Base-by-base conservation (phyloP, 2,888 invertebrate genomes). In the Hyalella azteca region DNA sequence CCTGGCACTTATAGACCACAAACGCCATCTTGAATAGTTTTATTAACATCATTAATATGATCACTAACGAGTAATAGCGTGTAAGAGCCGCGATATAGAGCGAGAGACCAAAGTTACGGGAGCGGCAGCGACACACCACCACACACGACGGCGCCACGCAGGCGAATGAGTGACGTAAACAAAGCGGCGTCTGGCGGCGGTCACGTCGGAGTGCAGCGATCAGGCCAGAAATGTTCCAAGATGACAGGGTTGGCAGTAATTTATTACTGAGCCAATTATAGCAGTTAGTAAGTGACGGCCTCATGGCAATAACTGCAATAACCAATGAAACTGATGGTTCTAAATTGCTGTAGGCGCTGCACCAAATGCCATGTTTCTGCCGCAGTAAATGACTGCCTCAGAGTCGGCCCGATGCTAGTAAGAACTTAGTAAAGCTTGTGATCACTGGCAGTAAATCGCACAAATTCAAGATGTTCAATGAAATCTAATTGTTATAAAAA, bases 131-230 rank as follows among this genome's bases (percentile, higher is more conserved):
- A 19, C 66, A 36, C 66, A 66, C 66, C 32, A 1, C 66, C 11
- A 19, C 66, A 66, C 66, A 36, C 32, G 4, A 36, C 0, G 19
- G 36, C 66, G 66, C 36, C 66, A 13, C 29, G 19, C 66, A 36
- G 66, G 66, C 66, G 66, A 66, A 36, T 66, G 66, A 36, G 66
- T 66, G 66, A 66, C 66, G 66, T 66, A 66, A 66, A 66, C 66
- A 66, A 66, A 66, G 19, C 66, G 19, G 66, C 32, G 29, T n/a
- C 36, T 13, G 19, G 19, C 15, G 15, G 39, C 39, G 66, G 66
- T 66, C 66, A 66, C 7, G 66, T 66, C 66, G 19, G 36, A 29
- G 32, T 49, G 32, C 26, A 32, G 5, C 32, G 66, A 36, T 19
- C 19, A 36, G 32, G 59, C 15, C 29, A 3, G 29, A 66, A 66